Conservation (phyloP, 2,113 vertebrate species). For the Dipodomys stephensi region DNA sequence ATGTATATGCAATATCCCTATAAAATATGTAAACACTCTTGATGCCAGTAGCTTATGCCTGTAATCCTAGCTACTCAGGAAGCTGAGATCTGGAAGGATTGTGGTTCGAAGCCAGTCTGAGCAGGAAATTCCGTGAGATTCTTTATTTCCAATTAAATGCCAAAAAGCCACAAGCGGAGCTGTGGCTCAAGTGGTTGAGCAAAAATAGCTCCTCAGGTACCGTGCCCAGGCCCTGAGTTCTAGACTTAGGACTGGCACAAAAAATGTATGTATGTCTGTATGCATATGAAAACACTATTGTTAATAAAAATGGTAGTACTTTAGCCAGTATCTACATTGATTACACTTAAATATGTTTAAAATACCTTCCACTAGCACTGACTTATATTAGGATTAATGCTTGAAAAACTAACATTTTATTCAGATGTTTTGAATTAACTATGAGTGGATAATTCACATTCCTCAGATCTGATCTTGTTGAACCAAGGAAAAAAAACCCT, state of each 20-base stretch:
- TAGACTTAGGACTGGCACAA: no score
- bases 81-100: no score
- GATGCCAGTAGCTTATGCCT: no score
- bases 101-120: no score
- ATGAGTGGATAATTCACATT: slow-evolving; percentile 14
- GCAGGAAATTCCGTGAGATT: no score
- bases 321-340: slow-evolving; percentile 13
- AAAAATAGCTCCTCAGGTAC: no score
- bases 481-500: slow-evolving; percentile 23
- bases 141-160: no score
- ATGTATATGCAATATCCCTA: not conserved
- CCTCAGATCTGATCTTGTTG: slow-evolving; percentile 35
- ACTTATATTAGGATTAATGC: slow-evolving; percentile 5
- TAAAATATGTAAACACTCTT: not conserved
- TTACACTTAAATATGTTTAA: slow-evolving; percentile 41
- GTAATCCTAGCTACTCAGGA: no score
- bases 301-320: not conserved
- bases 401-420: slow-evolving; percentile 29
- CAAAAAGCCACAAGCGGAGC: no score
- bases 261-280: no score
- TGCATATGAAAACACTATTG: not conserved
- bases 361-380: not conserved
- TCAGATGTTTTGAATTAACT: slow-evolving; percentile 17
- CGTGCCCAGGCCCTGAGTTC: no score
- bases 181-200: no score